A percentile compares a stretch with the other conserved stretches of the same genome.
Conservation (phyloP, 2,113 vertebrate species). For the Trogon surrucura region DNA sequence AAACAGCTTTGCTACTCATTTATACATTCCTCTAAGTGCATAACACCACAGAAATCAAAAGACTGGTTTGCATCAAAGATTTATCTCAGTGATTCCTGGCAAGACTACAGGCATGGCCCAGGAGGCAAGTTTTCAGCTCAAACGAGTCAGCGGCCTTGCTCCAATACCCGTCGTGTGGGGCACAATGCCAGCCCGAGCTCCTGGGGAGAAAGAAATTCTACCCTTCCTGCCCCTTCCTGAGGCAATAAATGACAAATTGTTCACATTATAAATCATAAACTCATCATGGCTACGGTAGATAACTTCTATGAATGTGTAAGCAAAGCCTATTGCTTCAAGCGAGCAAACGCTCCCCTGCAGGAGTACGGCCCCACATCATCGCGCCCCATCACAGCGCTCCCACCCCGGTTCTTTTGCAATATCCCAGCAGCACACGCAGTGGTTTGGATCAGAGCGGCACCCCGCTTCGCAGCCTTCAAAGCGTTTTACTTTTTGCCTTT, state of each 20-base stretch:
- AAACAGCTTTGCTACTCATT: not conserved
- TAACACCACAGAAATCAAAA: not conserved
- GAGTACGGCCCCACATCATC: rapidly evolving
- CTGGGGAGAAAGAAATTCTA: not conserved
- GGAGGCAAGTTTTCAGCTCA: not conserved
- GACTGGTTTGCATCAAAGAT: not conserved
- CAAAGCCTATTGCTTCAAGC: not conserved
- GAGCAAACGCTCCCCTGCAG: not conserved
- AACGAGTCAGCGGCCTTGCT: not conserved
- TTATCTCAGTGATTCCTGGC: not conserved
- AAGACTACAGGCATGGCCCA: not conserved
- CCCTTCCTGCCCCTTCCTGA: not conserved
- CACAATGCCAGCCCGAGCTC: not conserved
- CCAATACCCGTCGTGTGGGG: rapidly evolving
- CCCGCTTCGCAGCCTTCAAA: not conserved
- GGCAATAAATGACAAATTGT: rapidly evolving
- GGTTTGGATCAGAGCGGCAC: rapidly evolving
- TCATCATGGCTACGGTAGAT: not conserved
- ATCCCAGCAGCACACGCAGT: rapidly evolving
- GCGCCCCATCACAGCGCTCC: not conserved
- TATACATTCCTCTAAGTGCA: not conserved
- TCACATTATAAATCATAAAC: not conserved
- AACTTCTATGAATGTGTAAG: not conserved
- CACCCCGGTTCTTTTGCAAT: rapidly evolving
- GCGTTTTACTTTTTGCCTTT: not conserved